Conservation (phyloP, 2,797 vertebrate genomes). For the Sarcophilus harrisii region DNA sequence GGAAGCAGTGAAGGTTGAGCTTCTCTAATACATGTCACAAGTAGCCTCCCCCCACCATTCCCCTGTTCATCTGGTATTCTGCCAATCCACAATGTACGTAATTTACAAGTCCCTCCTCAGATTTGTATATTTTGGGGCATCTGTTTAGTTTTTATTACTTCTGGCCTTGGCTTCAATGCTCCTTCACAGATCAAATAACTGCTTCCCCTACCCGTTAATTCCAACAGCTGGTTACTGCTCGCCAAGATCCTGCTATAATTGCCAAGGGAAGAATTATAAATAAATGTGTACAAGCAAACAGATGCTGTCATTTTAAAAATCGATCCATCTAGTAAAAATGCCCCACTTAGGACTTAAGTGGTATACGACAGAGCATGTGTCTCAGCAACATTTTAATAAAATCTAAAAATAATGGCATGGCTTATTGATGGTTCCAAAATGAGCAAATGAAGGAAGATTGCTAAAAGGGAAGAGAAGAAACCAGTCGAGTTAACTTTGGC, state of each 20-base stretch:
- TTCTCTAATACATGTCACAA: neutral
- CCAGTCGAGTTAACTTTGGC: neutral
- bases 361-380: constrained; percentile 72
- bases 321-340: constrained; percentile 83
- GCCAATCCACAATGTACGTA: constrained; percentile 24
- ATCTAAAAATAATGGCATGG: constrained; percentile 64
- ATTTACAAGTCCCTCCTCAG: constrained; percentile 54
- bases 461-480: constrained; percentile 12
- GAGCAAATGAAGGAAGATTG: constrained; percentile 31
- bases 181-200: constrained; percentile 87
- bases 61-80: constrained; percentile 8
- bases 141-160: constrained; percentile 78
- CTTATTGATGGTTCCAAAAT: constrained; percentile 72
- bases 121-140: constrained; percentile 65
- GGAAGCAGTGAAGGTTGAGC: neutral
- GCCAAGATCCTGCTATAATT: constrained; percentile 76
- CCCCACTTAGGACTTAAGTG: constrained; percentile 81
- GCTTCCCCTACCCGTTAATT: constrained; percentile 80
- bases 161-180: constrained; percentile 75
- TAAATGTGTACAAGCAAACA: constrained; percentile 87
- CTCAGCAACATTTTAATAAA: constrained; percentile 81
- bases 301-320: constrained; percentile 87
- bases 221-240: constrained; percentile 86
- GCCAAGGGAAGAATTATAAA: constrained; percentile 87
- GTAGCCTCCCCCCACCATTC: neutral